Conservation (phyloP, 2,113 vertebrate species). For the Rhinopithecus roxellana region DNA sequence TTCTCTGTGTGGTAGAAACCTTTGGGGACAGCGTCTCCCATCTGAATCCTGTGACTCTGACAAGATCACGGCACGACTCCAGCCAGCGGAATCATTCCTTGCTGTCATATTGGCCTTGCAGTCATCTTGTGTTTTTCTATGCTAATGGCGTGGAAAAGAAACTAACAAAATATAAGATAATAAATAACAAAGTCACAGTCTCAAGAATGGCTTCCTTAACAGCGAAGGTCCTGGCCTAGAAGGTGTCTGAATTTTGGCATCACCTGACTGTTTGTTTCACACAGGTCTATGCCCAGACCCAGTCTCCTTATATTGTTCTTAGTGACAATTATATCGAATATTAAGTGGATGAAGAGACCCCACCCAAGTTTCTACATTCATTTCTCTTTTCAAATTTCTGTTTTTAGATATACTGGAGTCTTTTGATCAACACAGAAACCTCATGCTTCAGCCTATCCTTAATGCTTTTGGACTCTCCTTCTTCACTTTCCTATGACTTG, state of each 20-base stretch:
- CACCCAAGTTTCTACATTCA: not conserved
- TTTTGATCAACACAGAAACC: not conserved
- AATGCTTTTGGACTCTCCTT: not conserved
- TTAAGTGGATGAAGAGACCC: not conserved
- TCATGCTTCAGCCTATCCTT: not conserved
- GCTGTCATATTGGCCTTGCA: not conserved
- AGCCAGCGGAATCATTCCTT: not conserved
- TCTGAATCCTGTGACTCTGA: slow-evolving; percentile 26
- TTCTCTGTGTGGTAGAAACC: not conserved
- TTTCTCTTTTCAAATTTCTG: not conserved
- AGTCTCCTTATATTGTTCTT: not conserved
- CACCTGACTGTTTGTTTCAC: not conserved
- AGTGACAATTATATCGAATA: not conserved
- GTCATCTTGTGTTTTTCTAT: not conserved
- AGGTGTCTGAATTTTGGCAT: not conserved
- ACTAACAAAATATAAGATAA: not conserved
- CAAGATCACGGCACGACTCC: not conserved
- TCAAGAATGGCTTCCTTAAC: not conserved
- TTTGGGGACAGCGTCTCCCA: not conserved
- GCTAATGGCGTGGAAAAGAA: not conserved
- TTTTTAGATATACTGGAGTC: not conserved
- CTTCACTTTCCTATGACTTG: not conserved
- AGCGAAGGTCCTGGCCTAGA: not conserved
- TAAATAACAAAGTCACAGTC: not conserved
- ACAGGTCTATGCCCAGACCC: not conserved